phyloP scores from a whole-genome alignment of 2,888 invertebrate species.

The Deroplatys truncata region DNA sequence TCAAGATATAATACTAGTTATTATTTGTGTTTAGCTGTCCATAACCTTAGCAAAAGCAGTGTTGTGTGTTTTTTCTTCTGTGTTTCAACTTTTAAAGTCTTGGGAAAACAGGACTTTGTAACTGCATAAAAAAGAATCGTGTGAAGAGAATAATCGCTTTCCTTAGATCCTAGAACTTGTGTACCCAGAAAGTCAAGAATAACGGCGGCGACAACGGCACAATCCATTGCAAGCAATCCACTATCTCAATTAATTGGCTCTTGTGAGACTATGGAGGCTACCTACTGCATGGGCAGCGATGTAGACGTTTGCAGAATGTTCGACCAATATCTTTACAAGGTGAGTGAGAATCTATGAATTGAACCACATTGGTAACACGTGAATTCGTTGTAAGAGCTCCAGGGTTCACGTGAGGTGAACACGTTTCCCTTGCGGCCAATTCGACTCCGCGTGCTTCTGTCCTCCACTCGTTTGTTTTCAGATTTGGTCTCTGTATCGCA shows the following conservation, averaged over 20 bases:
- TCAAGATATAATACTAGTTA: neutral
- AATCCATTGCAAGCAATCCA: neutral
- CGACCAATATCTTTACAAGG: slow-evolving; percentile 63
- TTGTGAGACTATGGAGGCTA: slow-evolving; percentile 53
- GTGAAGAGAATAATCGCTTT: neutral
- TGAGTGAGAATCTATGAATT: slow-evolving; percentile 37
- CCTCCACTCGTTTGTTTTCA: neutral
- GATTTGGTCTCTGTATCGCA: neutral
- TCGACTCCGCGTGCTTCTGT: neutral
- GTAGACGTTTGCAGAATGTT: slow-evolving; percentile 60
- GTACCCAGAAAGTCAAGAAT: neutral
- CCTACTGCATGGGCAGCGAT: slow-evolving; percentile 57
- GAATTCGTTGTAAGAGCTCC: neutral
- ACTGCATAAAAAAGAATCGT: neutral
- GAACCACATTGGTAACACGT: neutral
- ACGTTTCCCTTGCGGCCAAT: neutral
- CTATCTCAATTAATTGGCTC: slow-evolving; percentile 9
- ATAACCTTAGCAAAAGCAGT: neutral
- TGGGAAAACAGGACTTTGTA: neutral
- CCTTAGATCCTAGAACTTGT: neutral
- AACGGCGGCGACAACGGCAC: neutral
- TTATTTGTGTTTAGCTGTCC: neutral
- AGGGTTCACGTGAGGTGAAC: neutral
- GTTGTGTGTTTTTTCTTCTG: neutral
- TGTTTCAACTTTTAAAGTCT: neutral